These are phyloP conservation scores for Pterostichus madidus DNA, from an alignment of 2,888 invertebrate genomes.

Conservation along the genomic window DNA sequence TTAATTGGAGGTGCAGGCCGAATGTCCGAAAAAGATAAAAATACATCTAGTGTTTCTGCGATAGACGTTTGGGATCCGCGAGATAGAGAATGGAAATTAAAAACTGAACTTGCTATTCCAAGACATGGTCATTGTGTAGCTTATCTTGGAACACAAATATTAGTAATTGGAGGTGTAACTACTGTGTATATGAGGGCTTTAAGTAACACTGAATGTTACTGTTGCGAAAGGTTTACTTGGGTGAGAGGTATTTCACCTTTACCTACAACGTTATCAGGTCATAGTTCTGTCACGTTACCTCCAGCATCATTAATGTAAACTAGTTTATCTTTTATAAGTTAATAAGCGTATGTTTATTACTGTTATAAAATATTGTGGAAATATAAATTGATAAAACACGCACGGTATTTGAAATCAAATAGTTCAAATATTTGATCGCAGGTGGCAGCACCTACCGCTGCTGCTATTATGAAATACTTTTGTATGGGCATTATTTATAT, in stretches of 20 bases:
- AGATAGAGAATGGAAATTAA: constrained; percentile 79
- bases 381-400: constrained; percentile 44
- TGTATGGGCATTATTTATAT: constrained; percentile 50
- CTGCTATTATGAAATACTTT: constrained; percentile 36
- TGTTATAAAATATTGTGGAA: constrained; percentile 28
- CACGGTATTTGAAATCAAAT: constrained; percentile 31
- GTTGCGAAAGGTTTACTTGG: constrained; percentile 81
- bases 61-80: constrained; percentile 82
- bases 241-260: constrained; percentile 82
- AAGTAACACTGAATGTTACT: constrained; percentile 84
- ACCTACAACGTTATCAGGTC: constrained; percentile 83
- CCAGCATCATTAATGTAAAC: constrained; percentile 73
- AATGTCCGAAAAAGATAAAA: constrained; percentile 78
- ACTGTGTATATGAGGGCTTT: constrained; percentile 83
- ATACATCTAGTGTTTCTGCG: constrained; percentile 80
- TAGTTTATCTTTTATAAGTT: constrained; percentile 59
- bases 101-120: constrained; percentile 82
- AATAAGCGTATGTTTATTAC: constrained; percentile 33
- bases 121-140: constrained; percentile 84
- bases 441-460: constrained; percentile 58
- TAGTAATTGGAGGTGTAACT: constrained; percentile 84
- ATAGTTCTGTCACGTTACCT: constrained; percentile 77
- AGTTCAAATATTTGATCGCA: constrained; percentile 38
- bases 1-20: constrained; percentile 85
- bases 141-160: constrained; percentile 82